Percentiles rank a stretch among this genome's conserved stretches.
These are phyloP conservation scores for Ichneumon xanthorius DNA, from an alignment of 2,888 invertebrate genomes.

Conservation along the genomic window DNA sequence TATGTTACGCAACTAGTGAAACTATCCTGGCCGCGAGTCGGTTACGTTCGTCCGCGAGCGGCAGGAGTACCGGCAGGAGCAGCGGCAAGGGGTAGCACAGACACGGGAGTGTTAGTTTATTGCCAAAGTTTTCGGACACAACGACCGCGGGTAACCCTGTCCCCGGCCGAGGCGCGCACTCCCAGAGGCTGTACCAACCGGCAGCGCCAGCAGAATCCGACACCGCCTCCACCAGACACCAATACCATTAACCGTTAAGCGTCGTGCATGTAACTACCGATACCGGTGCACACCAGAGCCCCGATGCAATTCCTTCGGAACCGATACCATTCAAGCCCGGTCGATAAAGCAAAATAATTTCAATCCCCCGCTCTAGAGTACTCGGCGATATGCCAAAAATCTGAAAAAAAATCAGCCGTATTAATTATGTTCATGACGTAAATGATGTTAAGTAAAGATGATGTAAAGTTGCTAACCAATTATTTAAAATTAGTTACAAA, in stretches of 20 bases:
- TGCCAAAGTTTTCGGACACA: conserved; percentile 85
- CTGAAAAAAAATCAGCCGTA: too few relatives aligned
- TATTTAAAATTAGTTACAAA: too few relatives aligned
- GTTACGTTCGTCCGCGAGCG: conserved; percentile 75
- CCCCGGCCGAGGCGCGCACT: conserved; percentile 72
- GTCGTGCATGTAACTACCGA: neutral
- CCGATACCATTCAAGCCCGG: neutral
- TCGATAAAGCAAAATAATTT: too few relatives aligned
- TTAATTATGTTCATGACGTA: too few relatives aligned
- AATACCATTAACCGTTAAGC: neutral
- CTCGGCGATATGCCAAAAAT: too few relatives aligned
- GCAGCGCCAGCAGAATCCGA: conserved; percentile 60
- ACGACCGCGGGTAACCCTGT: conserved; percentile 84
- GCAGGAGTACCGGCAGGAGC: conserved; percentile 39
- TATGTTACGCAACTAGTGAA: conserved; percentile 81
- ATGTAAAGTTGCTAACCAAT: too few relatives aligned
- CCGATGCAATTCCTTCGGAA: conserved; percentile 6
- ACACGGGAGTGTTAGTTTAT: conserved; percentile 82
- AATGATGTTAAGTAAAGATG: too few relatives aligned
- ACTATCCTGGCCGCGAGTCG: conserved; percentile 78
- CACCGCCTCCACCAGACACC: conserved; percentile 66
- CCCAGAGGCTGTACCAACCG: conserved; percentile 72
- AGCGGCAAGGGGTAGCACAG: conserved; percentile 41
- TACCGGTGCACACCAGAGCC: neutral
- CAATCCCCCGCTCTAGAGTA: conserved; percentile 2